Base-by-base conservation (phyloP, 2,888 invertebrate species). In the Agrilus cyanescens region DNA sequence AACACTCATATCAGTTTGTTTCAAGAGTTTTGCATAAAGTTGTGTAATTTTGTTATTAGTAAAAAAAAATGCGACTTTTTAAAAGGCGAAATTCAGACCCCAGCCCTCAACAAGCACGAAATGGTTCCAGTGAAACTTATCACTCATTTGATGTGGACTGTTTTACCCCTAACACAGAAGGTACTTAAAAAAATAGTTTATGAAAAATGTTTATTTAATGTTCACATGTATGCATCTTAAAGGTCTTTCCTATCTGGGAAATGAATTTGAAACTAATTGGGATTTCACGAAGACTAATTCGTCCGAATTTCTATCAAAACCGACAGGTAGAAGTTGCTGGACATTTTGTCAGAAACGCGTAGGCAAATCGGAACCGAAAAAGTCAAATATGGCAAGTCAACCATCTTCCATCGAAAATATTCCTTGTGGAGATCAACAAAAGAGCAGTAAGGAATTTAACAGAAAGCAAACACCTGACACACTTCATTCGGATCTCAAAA, bases 211-310 rank as follows among this genome's bases (percentile, higher is more conserved):
- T 38, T 38, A 3, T 40, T 33, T 37, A 31, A 15, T 16, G 15
- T 6, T 20, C 38, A 32, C 4, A n/a, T 52, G 49, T 50, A 43
- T 38, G 10, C 34, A 43, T 33, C 45, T 57, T 58, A 40, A 56
- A 76, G 76, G 73, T 53, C 64, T 76, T 49, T 71, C 76, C 6
- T 75, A 75, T 29, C 76, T 75, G 76, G 73, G 76, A 37, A 71
- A 68, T 54, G 72, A 71, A 60, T 72, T 74, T 48, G 76, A 76
- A 37, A 68, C 69, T 54, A 74, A 73, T 60, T 75, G 75, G 73
- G 76, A 76, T 47, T 73, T 75, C 52, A 58, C 78, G 45, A 75
- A 72, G 56, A 70, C 73, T 42, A 75, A 77, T 50, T 75, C 75
- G 33, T 69, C 71, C 2, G 77, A 78, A 53, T 57, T 71, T 44